Base-by-base conservation (phyloP, 64 coral and sea anemone genomes). In the Actinia tenebrosa region DNA sequence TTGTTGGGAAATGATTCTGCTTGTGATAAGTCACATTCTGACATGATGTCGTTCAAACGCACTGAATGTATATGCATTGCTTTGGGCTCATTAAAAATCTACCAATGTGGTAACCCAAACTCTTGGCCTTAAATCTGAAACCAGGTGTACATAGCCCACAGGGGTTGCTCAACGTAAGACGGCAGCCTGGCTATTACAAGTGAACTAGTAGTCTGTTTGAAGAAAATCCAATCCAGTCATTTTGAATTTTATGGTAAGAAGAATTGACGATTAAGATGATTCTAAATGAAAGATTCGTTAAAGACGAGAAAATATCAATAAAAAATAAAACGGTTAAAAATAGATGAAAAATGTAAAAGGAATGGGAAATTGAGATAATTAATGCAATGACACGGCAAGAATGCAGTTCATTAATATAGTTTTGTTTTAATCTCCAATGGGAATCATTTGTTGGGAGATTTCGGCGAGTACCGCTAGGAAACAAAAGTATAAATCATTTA, bases 31-130 rank as follows among this genome's bases (percentile, higher is more conserved):
- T 27, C 30, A 37, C 30, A 37, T 37, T 69, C 5, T 69, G 64
- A 26, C 64, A 69, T 69, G 64, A 69, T 75, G 69, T 30, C 69
- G 25, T 25, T 66, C 22, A 75, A 18, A 75, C 25, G 13, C 42
- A 42, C 25, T 58, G 56, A 42, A 26, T 37, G 14, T 37, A 8
- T 75, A 16, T 75, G 69, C 13, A 75, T 75, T 30, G 69, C 69
- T 75, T 75, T 15, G 44, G 23, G 79, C 79, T 81, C 50, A 81
- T 81, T 81, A 81, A 81, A 81, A 22, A 81, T 81, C 79, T 47
- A 81, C 43, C 30, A 37, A 81, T 81, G 79, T 53, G 79, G 79
- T 81, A 45, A 81, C 5, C 79, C 79, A 81, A 81, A 53, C 43
- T 45, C 50, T 81, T 81, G 79, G 79, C 50, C 44, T 45, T 46